Evolutionary conservation across 2,113 vertebrate species (phyloP), one percentile per base, ranked within the genome.

Genomic region (Phodopus roborovskii): DNA sequence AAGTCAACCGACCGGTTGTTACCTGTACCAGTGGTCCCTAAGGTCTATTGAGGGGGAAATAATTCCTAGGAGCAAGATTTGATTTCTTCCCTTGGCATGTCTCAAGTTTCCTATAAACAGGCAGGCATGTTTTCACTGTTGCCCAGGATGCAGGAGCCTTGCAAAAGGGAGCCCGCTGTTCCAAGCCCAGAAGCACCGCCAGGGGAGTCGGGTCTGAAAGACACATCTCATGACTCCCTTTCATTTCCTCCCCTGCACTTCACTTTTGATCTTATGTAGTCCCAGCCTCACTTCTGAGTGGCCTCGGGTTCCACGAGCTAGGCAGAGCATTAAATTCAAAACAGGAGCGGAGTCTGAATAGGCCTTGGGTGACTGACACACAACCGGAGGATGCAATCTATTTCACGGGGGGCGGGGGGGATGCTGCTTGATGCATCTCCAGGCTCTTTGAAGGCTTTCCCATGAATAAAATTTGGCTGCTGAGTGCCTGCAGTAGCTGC

Each of bases 321-420:
- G 94, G 66, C 86, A 94, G 90, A 91, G 74, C 94, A 89, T 96
- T 96, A 97, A 97, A 97, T 97, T 97, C 95, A 95, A 95, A 97
- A 91, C 95, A 94, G 95, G 94, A 91, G 88, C 66, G 48, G 91
- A 96, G 77, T 81, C 85, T 95, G 90, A 97, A 94, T 86, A 87
- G 95, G 81, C 78, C 78, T 91, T 78, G n/a, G 92, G 93, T 95
- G 90, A 95, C 82, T 92, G 94, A 94, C 92, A 77, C 19, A 82
- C 93, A 95, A 96, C 96, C 96, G 17, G 26, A 70, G 92, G 73
- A 95, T 95, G 78, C 94, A 96, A 97, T 97, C 95, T 95, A 89
- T 94, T 96, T 96, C 82, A 74, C 66, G 62, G 90, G 39, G 28
- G 16, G n/a, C n/a, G n/a, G n/a, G 50, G 17, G 33, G 64, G 86